Conservation (phyloP, 2,888 invertebrate genomes). For the Tenthredo mesomela region DNA sequence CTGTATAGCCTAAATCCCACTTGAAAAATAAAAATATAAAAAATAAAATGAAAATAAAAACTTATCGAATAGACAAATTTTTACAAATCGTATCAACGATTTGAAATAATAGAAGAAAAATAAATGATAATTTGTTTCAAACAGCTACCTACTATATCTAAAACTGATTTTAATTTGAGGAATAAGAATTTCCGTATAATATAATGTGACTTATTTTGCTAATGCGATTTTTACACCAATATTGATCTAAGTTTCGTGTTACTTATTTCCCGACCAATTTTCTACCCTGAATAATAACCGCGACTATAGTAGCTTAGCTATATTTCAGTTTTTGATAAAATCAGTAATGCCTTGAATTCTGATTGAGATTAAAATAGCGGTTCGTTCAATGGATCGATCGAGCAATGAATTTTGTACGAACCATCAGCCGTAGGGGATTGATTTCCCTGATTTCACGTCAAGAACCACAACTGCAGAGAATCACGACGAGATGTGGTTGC, state of each 20-base stretch:
- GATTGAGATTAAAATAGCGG: neutral
- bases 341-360: neutral
- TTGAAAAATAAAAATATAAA: too few species aligned
- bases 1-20: too few species aligned
- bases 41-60: too few species aligned
- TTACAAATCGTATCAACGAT: too few species aligned
- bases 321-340: neutral
- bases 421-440: constrained; percentile 18
- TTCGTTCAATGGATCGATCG: neutral
- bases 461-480: constrained; percentile 46
- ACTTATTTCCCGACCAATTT: neutral
- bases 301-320: neutral
- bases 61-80: too few species aligned
- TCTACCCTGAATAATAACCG: neutral
- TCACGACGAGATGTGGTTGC: constrained; percentile 21
- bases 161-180: too few species aligned
- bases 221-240: neutral
- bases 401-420: constrained; percentile 24
- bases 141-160: too few species aligned
- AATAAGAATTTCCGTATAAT: too few species aligned
- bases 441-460: constrained; percentile 34
- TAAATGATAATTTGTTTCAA: too few species aligned
- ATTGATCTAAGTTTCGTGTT: neutral
- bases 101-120: too few species aligned
- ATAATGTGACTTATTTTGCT: neutral